A percentile compares a stretch with the other conserved stretches of the same genome.
Evolutionary conservation across 1,140 invertebrate species (phyloP).

Genomic region (Bombus confusus): DNA sequence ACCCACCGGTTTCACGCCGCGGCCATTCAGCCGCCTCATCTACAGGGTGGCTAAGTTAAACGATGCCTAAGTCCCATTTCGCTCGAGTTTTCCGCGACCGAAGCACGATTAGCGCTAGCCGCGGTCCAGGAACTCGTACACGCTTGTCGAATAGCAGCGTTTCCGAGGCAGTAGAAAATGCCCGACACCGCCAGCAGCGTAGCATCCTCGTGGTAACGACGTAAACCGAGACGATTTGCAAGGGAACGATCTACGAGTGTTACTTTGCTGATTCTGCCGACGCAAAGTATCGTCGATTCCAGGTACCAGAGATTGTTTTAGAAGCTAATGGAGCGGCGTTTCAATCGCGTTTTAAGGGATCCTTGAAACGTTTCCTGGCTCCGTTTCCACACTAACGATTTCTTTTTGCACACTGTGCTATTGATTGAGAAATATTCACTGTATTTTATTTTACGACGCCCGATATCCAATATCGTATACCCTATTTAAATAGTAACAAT

Average conservation of each 20-base stretch:
- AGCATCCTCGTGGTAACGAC: not conserved
- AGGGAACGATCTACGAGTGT: not conserved
- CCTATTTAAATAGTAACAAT: no score
- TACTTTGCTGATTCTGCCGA: constrained; percentile 11
- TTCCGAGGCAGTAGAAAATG: not conserved
- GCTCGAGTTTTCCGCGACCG: constrained; percentile 9
- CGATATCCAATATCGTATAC: not conserved
- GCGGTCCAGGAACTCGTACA: not conserved
- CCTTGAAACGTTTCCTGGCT: not conserved
- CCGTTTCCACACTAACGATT: not conserved
- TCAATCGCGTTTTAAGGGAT: no score
- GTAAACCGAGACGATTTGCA: not conserved
- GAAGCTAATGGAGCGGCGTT: not conserved
- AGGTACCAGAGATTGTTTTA: constrained; percentile 48
- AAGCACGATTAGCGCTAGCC: not conserved
- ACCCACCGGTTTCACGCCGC: constrained; percentile 69
- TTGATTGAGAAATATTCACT: not conserved
- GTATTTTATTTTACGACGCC: no score
- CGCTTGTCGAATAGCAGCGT: not conserved
- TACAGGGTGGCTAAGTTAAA: constrained; percentile 63
- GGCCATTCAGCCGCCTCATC: constrained; percentile 46
- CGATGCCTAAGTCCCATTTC: constrained; percentile 4
- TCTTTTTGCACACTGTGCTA: not conserved
- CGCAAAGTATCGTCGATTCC: constrained; percentile 24
- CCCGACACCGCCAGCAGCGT: no score